These are phyloP conservation scores for Wasmannia auropunctata DNA, from an alignment of 1,140 invertebrate species.

Conservation along the genomic window DNA sequence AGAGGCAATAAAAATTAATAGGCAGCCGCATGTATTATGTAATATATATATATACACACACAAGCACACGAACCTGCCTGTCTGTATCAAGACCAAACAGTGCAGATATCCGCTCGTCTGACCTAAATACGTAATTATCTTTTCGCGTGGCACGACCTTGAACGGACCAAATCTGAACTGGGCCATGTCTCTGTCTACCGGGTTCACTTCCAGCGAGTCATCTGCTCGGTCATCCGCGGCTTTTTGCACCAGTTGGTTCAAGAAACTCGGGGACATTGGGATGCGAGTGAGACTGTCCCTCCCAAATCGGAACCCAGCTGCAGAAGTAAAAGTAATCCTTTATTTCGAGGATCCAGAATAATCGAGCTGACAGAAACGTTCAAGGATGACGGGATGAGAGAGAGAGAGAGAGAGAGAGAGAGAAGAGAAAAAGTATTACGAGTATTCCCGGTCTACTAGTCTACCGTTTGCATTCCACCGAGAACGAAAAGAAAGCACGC, in stretches of 20 bases:
- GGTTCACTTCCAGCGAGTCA: slow-evolving; percentile 68
- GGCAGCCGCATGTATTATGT: slow-evolving; percentile 17
- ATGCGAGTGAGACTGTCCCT: background rate
- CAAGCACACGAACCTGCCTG: slow-evolving; percentile 9
- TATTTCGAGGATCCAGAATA: background rate
- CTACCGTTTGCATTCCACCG: background rate
- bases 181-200: slow-evolving; percentile 78
- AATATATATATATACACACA: background rate
- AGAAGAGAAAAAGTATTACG: background rate
- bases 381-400: background rate
- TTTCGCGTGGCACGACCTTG: slow-evolving; percentile 79
- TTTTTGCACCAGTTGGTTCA: slow-evolving; percentile 27
- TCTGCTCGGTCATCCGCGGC: slow-evolving; percentile 52
- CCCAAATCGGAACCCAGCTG: background rate
- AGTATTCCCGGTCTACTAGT: background rate
- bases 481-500: slow-evolving; percentile 9
- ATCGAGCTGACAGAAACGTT: background rate
- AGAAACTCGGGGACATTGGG: background rate
- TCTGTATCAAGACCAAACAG: slow-evolving; percentile 57
- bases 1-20: slow-evolving; percentile 64
- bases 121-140: slow-evolving; percentile 81
- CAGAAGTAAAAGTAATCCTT: background rate
- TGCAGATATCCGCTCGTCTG: slow-evolving; percentile 74
- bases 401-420: background rate
- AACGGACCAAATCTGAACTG: slow-evolving; percentile 77